phyloP scores from a whole-genome alignment of 2,888 invertebrate genomes.

The Pachycephus smyrnensis region DNA sequence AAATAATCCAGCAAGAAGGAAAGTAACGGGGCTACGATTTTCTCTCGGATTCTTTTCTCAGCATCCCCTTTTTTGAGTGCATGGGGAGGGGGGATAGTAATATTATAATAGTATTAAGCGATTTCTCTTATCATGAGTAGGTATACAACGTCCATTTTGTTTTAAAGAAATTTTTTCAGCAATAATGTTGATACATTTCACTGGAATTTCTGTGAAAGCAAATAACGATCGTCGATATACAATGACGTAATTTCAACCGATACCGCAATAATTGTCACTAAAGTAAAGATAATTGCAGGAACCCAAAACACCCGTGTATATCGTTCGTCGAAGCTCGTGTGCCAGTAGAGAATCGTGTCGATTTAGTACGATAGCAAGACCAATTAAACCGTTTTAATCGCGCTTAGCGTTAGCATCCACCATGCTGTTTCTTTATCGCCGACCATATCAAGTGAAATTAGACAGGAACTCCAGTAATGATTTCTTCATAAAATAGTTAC shows the following conservation, averaged over 20 bases:
- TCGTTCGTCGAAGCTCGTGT: not conserved
- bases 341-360: not conserved
- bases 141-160: no score
- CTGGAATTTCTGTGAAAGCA: no score
- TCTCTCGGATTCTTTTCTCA: not conserved
- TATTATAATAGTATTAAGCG: no score
- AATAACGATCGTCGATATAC: no score
- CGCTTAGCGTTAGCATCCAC: not conserved
- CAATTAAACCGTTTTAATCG: not conserved
- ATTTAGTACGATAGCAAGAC: not conserved
- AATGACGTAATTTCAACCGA: no score
- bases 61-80: no score
- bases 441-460: not conserved
- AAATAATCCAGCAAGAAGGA: conserved; percentile 33
- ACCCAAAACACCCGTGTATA: no score
- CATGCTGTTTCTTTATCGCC: not conserved
- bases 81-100: no score
- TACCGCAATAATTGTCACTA: not conserved
- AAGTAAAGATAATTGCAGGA: not conserved
- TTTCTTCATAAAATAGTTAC: not conserved
- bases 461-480: not conserved
- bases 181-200: no score
- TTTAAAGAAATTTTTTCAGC: no score
- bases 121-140: no score
- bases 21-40: not conserved